Evolutionary conservation across 2,888 invertebrate genomes (phyloP), one percentile per base, ranked within the genome.

Genomic region (Syritta pipiens): DNA sequence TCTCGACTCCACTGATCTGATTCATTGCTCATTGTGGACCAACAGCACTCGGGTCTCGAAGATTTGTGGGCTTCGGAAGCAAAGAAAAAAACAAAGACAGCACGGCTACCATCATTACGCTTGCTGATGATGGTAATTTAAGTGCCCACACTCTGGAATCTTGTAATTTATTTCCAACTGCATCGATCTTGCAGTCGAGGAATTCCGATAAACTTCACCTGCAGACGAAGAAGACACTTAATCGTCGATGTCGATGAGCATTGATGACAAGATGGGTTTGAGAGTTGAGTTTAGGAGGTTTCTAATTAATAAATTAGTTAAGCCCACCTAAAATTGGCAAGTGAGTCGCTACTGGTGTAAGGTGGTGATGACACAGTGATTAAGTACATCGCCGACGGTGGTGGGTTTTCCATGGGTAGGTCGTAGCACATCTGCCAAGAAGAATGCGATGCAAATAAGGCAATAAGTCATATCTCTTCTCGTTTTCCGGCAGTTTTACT

Each of bases 101-200:
- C 42, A 10, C 17, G 26, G 32, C 40, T 48, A 26, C 46, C 35
- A 17, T 68, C 10, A 35, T 49, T 51, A 26, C 55, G 53, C 42
- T 22, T 24, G 7, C 20, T 6, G 37, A 32, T 71, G 62, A 49
- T 55, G 35, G 28, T 40, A 32, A 42, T 55, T 26, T 28, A 49
- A 53, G 62, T 57, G 51, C 76, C 76, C 63, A 68, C 60, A 22
- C 76, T 55, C 57, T 3, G 32, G 12, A 46, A 9, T 6, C 7
- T 48, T 30, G 26, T 35, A 30, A 62, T 60, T 22, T 62, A 75
- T 62, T 42, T 48, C 35, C 62, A 69, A 62, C 24, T 51, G 62
- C 59, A 35, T 60, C 46, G 37, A n/a, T n/a, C n/a, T 5, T 60
- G 30, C 6, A 40, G 14, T 35, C 20, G 48, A 53, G 75, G 68